Evolutionary conservation across 2,113 vertebrate species (phyloP), one percentile per base, ranked within the genome.

Genomic region (Castor canadensis): DNA sequence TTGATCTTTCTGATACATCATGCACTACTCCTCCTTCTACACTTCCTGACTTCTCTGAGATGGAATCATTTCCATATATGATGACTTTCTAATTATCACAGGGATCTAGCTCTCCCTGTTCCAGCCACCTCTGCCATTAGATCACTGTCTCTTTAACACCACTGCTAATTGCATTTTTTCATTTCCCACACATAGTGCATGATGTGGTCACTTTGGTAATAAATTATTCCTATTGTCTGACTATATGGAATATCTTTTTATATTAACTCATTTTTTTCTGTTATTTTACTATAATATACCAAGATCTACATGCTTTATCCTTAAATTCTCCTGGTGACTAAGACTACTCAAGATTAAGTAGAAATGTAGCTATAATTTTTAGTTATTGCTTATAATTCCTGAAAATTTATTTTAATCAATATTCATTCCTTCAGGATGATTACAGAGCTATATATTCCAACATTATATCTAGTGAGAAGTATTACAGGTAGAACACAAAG

Each of bases 61-160:
- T 85, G 67, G 38, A 40, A 77, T 49, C 54, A 35, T 32, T 93
- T 96, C 92, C 92, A 95, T 75, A 67, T 85, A 97, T 92, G 97
- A 81, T 95, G 85, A 95, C 35, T 69, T 77, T 84, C 85, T 22
- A 28, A n/a, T 92, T 69, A 47, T 10, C 58, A 69, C 90, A 75
- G 45, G 0, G n/a, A 81, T 40, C 93, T 35, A 80, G 77, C 88
- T 77, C 79, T 94, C 77, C 73, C 89, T 66, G 47, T 64, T 72
- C 47, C 35, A 72, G 88, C 91, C 86, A 69, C 67, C 90, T 79
- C 47, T 95, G 90, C 84, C 82, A 92, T 93, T 92, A 97, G 94
- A 75, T 96, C 72, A 56, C 64, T 52, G 64, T 60, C 76, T 89
- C 76, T 79, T 82, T 77, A 77, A 81, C 89, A 82, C 47, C 56